Conservation (phyloP, 2,888 invertebrate species). For the Mesodorylaimus sp. region DNA sequence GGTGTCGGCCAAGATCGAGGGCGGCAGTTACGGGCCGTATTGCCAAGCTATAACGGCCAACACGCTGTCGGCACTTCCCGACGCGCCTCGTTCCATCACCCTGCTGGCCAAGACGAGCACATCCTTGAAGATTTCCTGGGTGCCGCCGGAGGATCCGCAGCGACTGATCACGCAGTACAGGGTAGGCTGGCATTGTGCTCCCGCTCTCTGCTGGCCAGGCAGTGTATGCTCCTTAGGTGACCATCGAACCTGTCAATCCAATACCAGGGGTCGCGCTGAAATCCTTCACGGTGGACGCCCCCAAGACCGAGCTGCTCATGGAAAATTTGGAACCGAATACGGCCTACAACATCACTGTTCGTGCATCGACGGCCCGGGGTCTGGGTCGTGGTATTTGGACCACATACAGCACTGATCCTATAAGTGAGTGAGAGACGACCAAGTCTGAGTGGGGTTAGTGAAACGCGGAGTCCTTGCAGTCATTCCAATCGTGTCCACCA, state of each 20-base stretch:
- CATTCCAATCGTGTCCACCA: slow-evolving; percentile 16
- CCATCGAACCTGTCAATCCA: slow-evolving; percentile 4
- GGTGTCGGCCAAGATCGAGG: slow-evolving; percentile 23
- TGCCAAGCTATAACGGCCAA: slow-evolving; percentile 23
- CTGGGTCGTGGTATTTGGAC: slow-evolving; percentile 27
- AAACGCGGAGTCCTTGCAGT: too few species aligned
- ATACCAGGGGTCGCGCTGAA: neutral
- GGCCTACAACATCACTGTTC: slow-evolving; percentile 26
- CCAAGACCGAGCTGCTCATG: slow-evolving; percentile 21
- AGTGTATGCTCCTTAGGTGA: slow-evolving; percentile 1
- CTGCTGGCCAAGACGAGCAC: slow-evolving; percentile 26
- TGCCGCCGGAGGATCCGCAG: slow-evolving; percentile 23
- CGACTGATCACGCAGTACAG: slow-evolving; percentile 5
- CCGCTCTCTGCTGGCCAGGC: neutral
- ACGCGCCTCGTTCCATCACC: slow-evolving; percentile 25
- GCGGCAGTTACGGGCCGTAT: slow-evolving; percentile 27
- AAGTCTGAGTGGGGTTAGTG: too few species aligned
- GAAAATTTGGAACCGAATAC: slow-evolving; percentile 27
- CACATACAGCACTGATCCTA: slow-evolving; percentile 23
- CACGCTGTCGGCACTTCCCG: slow-evolving; percentile 26
- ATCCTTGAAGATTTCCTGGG: slow-evolving; percentile 25
- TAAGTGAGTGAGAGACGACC: too few species aligned
- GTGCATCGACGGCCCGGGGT: slow-evolving; percentile 21
- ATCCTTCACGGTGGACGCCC: slow-evolving; percentile 20
- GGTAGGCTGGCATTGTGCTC: neutral